Evolutionary conservation across 2,888 invertebrate genomes (phyloP).

Genomic region (Tryphoninae sp.): DNA sequence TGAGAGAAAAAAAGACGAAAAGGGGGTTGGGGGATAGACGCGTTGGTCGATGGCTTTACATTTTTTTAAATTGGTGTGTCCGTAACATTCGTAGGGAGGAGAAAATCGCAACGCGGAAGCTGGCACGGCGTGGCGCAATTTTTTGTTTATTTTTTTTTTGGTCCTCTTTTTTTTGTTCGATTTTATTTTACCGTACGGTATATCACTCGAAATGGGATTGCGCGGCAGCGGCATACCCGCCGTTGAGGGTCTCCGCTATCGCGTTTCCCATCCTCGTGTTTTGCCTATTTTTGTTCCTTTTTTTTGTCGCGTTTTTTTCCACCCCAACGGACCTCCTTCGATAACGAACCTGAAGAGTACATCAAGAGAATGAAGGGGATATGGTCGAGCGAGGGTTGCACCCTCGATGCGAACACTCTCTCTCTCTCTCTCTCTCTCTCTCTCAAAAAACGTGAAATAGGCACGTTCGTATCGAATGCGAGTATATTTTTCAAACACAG

Average conservation of each 20-base stretch:
- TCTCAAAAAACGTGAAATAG: neutral
- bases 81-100: conserved; percentile 32
- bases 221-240: conserved; percentile 47
- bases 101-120: conserved; percentile 35
- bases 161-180: conserved; percentile 43
- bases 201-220: conserved; percentile 70
- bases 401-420: conserved; percentile 3
- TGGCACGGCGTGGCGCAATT: conserved; percentile 54
- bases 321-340: conserved; percentile 52
- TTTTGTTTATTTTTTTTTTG: conserved; percentile 35
- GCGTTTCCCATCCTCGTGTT: conserved; percentile 58
- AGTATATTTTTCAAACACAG: neutral
- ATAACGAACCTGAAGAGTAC: conserved; percentile 58
- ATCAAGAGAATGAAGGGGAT: conserved; percentile 33
- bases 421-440: neutral
- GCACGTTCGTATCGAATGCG: neutral
- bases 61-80: conserved; percentile 68
- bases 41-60: conserved; percentile 57
- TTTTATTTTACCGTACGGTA: conserved; percentile 65
- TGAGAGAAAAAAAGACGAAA: neutral
- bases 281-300: conserved; percentile 56
- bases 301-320: conserved; percentile 29
- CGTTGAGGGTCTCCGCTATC: conserved; percentile 55
- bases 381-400: neutral
- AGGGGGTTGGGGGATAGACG: conserved; percentile 20